Conservation (phyloP, 2,888 invertebrate species). For the Acleris holmiana region DNA sequence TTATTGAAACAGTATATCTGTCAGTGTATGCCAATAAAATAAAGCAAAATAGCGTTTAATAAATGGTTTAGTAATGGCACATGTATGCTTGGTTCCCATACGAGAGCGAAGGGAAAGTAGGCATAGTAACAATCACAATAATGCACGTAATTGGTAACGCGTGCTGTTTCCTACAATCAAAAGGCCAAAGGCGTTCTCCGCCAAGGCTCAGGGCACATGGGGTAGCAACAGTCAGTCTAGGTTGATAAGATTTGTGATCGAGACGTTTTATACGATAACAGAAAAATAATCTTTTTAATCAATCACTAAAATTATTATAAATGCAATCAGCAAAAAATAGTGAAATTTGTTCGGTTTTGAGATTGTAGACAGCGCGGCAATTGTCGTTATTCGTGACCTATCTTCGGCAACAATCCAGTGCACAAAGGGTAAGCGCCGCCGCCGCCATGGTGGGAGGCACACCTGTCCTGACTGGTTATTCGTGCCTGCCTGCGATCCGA, state of each 20-base stretch:
- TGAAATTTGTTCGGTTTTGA: not conserved
- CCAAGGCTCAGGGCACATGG: constrained; percentile 40
- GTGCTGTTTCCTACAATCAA: constrained; percentile 48
- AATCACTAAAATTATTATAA: too few species aligned
- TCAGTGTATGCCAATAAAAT: not conserved
- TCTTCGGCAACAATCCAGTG: constrained; percentile 13
- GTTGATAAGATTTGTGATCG: too few species aligned
- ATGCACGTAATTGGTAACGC: constrained; percentile 43
- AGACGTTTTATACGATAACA: too few species aligned
- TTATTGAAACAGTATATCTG: constrained; percentile 4
- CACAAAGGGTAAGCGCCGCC: constrained; percentile 34
- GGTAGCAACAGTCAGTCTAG: too few species aligned
- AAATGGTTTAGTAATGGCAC: not conserved
- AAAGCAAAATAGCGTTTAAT: constrained; percentile 4
- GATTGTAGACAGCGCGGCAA: not conserved
- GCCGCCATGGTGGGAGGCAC: constrained; percentile 42
- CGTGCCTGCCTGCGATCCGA: constrained; percentile 36
- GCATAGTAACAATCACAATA: constrained; percentile 45
- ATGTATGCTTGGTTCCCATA: not conserved
- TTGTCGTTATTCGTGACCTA: constrained; percentile 1
- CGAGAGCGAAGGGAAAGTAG: constrained; percentile 41
- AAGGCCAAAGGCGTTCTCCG: constrained; percentile 40
- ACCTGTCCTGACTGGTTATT: constrained; percentile 52
- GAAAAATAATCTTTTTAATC: too few species aligned
- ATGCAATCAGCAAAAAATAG: too few species aligned